phyloP scores from a whole-genome alignment of 2,888 invertebrate genomes.

The Cephus runcator region DNA sequence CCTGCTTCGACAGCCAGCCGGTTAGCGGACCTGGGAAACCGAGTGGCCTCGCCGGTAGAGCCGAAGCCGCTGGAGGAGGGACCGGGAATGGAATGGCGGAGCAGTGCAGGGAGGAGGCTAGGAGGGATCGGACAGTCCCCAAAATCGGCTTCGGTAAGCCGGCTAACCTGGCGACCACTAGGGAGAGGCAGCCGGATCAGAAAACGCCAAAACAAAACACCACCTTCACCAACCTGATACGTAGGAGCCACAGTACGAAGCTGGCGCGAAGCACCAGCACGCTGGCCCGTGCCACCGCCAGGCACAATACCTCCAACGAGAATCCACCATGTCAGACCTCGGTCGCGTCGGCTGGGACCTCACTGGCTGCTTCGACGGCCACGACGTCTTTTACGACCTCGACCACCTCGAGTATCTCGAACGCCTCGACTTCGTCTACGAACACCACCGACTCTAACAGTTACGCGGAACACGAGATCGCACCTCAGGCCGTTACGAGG shows the following conservation, averaged over 20 bases:
- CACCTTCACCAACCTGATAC: slow-evolving; percentile 68
- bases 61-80: background rate
- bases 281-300: slow-evolving; percentile 41
- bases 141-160: slow-evolving; percentile 1
- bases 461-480: slow-evolving; percentile 16
- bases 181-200: background rate
- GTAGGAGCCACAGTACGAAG: slow-evolving; percentile 79
- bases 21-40: background rate
- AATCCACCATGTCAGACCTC: background rate
- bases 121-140: background rate
- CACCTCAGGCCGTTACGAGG: too few relatives aligned
- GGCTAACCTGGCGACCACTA: background rate
- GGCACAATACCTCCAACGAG: background rate
- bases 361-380: background rate
- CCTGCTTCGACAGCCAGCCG: slow-evolving; percentile 36
- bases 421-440: too few relatives aligned
- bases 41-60: background rate
- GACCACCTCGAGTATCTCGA: too few relatives aligned
- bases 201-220: slow-evolving; percentile 2
- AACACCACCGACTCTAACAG: too few relatives aligned
- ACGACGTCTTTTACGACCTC: slow-evolving; percentile 14
- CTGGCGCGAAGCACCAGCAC: slow-evolving; percentile 73
- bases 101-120: background rate
- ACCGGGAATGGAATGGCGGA: slow-evolving; percentile 4
- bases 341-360: background rate